Evolutionary conservation across 2,888 invertebrate species (phyloP).

Genomic region (Prenolepis imparis): DNA sequence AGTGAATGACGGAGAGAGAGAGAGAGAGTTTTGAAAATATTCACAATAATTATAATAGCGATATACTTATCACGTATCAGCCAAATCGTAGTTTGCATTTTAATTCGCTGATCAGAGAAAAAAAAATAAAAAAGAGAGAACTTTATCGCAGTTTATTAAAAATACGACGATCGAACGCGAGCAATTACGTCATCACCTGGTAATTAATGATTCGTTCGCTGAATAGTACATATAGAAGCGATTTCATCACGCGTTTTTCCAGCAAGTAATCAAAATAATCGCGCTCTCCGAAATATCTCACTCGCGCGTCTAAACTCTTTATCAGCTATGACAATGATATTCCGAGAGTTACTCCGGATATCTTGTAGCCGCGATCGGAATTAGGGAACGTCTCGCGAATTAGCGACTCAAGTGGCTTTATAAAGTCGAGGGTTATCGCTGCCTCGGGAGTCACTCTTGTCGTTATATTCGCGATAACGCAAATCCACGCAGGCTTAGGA

Average conservation of each 20-base stretch:
- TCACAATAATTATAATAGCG: background rate
- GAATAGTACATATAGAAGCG: background rate
- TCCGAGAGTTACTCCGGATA: background rate
- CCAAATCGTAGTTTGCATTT: background rate
- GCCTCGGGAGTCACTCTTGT: slow-evolving; percentile 35
- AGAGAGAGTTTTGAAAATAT: background rate
- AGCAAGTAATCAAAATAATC: background rate
- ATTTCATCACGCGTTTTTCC: background rate
- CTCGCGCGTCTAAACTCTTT: background rate
- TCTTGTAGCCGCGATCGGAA: slow-evolving; percentile 23
- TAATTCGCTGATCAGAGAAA: background rate
- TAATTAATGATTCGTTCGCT: background rate
- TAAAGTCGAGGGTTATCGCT: slow-evolving; percentile 34
- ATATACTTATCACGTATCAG: background rate
- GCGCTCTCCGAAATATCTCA: slow-evolving; percentile 11
- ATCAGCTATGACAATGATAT: background rate
- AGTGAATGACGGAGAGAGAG: background rate
- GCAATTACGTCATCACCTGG: too few relatives aligned
- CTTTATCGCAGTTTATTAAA: background rate
- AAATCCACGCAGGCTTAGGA: slow-evolving; percentile 44
- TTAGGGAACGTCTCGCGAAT: slow-evolving; percentile 56
- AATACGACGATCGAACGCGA: background rate
- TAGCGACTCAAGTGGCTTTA: slow-evolving; percentile 59
- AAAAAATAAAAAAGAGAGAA: background rate
- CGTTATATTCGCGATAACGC: slow-evolving; percentile 47